Base-by-base conservation (phyloP, 1,140 invertebrate species). In the Lepidostoma basale region DNA sequence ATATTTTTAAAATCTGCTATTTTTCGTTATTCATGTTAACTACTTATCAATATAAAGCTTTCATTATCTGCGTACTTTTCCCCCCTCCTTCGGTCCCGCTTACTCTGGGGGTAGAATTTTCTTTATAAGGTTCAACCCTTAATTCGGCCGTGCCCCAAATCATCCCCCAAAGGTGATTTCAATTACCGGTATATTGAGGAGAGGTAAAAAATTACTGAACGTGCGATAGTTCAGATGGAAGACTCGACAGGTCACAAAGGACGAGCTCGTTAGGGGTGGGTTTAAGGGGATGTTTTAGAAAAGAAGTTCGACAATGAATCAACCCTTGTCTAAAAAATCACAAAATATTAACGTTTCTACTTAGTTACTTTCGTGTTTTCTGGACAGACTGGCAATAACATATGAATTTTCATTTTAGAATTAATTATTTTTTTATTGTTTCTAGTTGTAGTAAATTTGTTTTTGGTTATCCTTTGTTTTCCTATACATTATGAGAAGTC, bases 111-210 rank as follows among this genome's bases (percentile, higher is more conserved):
- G 33, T 12, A 36, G 23, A 49, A 49, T 49, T 49, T 49, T 49
- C 45, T 49, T 49, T 49, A 49, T 12, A 49, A 36, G 33, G 33
- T 36, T 36, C 33, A 12, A 12, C 45, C 45, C 45, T 49, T 49
- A 49, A 49, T 49, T 49, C 14, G 45, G 45, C 45, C 45, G 25
- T 49, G 45, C 45, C 45, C 45, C 22, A 49, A 49, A 49, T 49
- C 45, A 49, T 49, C 45, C 45, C 45, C 45, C 45, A 49, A 49
- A 49, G 45, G 45, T 49, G 45, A 49, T 49, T 49, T 49, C 45
- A 49, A 49, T 49, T 49, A 49, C 45, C 45, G 45, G 45, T 49
- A 49, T 49, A 49, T 49, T 49, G 45, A 49, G 25, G 45, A 49
- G 45, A 49, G 45, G 45, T 49, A 49, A 49, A 49, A 49, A 49